Percentiles rank a stretch among this genome's conserved stretches.
These are phyloP conservation scores for Drosophila hawaiiensis DNA, from an alignment of 2,888 invertebrate species.

Conservation along the genomic window DNA sequence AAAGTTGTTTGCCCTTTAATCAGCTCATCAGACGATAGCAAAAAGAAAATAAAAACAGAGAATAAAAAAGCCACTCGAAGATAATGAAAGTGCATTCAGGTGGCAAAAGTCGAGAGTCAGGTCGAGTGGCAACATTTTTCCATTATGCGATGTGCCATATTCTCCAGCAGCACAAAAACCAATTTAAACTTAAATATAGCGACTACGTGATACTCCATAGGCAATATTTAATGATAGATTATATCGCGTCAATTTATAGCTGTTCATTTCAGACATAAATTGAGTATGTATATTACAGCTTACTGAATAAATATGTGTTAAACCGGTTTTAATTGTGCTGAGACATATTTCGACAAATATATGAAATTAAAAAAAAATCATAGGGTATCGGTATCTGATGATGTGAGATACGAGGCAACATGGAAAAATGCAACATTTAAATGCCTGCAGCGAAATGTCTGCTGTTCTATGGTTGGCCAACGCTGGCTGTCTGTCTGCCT, in stretches of 20 bases:
- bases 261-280: neutral
- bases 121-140: slow-evolving; percentile 70
- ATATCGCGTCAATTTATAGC: too few species aligned
- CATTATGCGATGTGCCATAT: slow-evolving; percentile 69
- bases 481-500: slow-evolving; percentile 24
- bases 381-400: slow-evolving; percentile 40
- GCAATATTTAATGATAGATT: neutral
- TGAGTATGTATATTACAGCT: neutral
- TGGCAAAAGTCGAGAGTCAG: slow-evolving; percentile 59
- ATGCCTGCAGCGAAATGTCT: slow-evolving; percentile 74
- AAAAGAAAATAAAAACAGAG: slow-evolving; percentile 4
- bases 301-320: neutral
- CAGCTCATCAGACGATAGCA: slow-evolving; percentile 66
- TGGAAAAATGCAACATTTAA: slow-evolving; percentile 72
- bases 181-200: neutral
- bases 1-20: slow-evolving; percentile 59
- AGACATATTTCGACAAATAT: neutral
- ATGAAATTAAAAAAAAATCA: neutral
- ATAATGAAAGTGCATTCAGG: slow-evolving; percentile 81
- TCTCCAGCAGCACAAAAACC: slow-evolving; percentile 48
- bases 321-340: neutral
- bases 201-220: slow-evolving; percentile 33
- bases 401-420: slow-evolving; percentile 31
- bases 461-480: slow-evolving; percentile 67
- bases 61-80: slow-evolving; percentile 74